phyloP scores from a whole-genome alignment of 2,113 vertebrate species.

The Crotalus helleri region DNA sequence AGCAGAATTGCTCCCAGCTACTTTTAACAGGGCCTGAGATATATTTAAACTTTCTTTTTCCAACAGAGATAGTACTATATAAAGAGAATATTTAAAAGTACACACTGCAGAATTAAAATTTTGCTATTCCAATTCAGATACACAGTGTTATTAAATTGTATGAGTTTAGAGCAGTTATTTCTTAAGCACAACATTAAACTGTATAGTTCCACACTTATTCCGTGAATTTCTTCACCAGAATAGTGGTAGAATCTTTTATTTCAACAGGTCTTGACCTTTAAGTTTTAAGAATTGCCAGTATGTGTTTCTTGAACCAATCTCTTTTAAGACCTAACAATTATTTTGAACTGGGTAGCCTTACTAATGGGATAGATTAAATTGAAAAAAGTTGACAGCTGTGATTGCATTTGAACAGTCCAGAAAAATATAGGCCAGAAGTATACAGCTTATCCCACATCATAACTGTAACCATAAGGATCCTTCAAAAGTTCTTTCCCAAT shows the following conservation, averaged over 20 bases:
- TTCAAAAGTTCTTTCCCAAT: neutral
- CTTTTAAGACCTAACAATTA: neutral
- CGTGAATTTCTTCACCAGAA: neutral
- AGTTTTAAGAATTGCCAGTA: neutral
- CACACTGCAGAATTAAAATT: neutral
- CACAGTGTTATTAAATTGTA: neutral
- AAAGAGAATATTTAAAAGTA: neutral
- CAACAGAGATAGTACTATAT: neutral
- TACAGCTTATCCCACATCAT: neutral
- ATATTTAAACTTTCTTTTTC: neutral
- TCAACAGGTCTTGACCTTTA: neutral
- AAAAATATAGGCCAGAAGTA: neutral
- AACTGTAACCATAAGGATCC: neutral
- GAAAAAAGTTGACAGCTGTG: neutral
- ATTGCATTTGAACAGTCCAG: neutral
- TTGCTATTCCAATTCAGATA: neutral
- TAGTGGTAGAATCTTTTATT: neutral
- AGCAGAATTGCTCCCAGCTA: neutral
- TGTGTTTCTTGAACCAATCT: neutral
- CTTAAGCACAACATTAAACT: neutral
- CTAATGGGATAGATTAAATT: neutral
- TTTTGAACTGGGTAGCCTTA: neutral
- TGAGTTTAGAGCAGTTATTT: neutral
- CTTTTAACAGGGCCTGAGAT: neutral
- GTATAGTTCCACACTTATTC: neutral